Conservation (phyloP, 1,140 invertebrate species). For the Notospermus geniculatus region DNA sequence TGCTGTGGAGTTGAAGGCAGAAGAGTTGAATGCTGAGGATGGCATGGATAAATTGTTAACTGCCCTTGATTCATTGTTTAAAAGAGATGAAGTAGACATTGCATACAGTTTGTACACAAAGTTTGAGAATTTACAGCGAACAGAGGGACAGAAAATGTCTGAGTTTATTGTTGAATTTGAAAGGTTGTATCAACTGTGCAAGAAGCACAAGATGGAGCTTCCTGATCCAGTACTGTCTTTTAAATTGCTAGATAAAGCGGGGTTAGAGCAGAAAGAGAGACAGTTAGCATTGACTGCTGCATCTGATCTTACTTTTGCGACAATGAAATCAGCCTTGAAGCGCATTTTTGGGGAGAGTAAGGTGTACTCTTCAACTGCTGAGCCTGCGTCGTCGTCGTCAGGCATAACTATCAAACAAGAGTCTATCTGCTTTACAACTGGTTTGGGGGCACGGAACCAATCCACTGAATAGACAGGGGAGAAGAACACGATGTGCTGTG, state of each 20-base stretch:
- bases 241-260: constrained; percentile 4
- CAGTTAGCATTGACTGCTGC: constrained; percentile 5
- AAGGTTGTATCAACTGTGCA: constrained; percentile 5
- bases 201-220: background rate
- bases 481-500: no score
- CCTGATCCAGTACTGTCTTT: constrained; percentile 11
- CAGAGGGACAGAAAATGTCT: background rate
- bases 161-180: constrained; percentile 11
- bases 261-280: constrained; percentile 2
- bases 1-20: background rate
- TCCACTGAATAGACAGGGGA: no score
- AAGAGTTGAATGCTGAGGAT: background rate
- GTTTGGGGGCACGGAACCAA: no score
- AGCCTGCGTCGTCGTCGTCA: no score
- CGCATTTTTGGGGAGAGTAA: constrained; percentile 9
- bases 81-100: background rate
- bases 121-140: background rate
- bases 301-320: background rate
- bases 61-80: background rate
- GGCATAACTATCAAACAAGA: no score
- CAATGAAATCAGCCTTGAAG: constrained; percentile 9
- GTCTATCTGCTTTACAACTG: no score
- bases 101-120: background rate
- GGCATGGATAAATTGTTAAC: background rate
- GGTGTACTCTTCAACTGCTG: background rate